These are phyloP conservation scores for Pachyseris speciosa DNA, from an alignment of 64 coral and sea anemone genomes.

Conservation along the genomic window DNA sequence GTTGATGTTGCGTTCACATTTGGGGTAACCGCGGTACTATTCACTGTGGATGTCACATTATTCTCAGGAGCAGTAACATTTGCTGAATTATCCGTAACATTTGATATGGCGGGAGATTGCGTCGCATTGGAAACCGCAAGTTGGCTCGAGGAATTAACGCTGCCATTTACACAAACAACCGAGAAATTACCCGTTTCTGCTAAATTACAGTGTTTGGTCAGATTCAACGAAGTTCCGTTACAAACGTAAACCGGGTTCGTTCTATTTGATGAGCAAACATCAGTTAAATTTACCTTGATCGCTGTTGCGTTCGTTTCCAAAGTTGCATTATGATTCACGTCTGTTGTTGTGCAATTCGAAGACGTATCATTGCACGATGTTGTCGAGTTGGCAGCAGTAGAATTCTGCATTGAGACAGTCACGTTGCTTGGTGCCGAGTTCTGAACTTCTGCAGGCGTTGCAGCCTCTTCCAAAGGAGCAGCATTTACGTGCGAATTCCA, in stretches of 20 bases:
- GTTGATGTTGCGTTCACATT: background rate
- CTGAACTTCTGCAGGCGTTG: background rate
- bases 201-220: conserved; percentile 46
- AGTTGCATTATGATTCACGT: background rate
- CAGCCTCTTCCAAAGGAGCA: background rate
- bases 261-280: conserved; percentile 30
- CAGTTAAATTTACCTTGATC: conserved; percentile 37
- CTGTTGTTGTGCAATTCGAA: conserved; percentile 9
- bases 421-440: background rate
- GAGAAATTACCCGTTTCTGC: background rate
- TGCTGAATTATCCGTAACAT: conserved; percentile 5
- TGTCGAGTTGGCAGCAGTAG: conserved; percentile 14
- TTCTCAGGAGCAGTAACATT: background rate
- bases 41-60: background rate
- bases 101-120: conserved; percentile 12
- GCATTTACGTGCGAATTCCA: background rate
- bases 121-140: conserved; percentile 21
- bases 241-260: background rate
- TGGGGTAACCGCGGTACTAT: background rate
- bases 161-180: conserved; percentile 42
- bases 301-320: conserved; percentile 6
- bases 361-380: conserved; percentile 45
- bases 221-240: conserved; percentile 56
- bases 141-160: conserved; percentile 1
- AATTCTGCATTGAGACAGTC: conserved; percentile 11